These are phyloP conservation scores for Drosophila incognita DNA, from an alignment of 2,888 invertebrate species.

Conservation along the genomic window DNA sequence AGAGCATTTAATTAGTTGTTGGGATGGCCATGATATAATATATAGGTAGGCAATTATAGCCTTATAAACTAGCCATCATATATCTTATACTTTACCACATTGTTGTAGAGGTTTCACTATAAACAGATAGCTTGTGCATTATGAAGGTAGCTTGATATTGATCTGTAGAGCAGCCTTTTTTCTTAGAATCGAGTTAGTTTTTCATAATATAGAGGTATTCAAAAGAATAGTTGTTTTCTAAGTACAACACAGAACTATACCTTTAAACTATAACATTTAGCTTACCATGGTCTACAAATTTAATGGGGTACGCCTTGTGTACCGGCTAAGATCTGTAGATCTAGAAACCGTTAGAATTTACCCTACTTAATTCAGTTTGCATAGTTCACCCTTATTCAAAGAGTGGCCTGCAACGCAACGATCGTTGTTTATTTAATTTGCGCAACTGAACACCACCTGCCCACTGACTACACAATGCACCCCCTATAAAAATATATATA, in stretches of 20 bases:
- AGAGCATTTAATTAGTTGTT: not conserved
- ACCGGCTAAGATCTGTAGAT: not conserved
- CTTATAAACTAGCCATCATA: not conserved
- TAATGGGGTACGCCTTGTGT: not conserved
- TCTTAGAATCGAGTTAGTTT: not conserved
- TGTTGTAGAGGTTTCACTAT: not conserved
- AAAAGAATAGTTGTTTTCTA: not conserved
- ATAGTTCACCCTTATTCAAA: constrained; percentile 25
- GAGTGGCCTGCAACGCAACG: constrained; percentile 5
- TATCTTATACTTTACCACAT: not conserved
- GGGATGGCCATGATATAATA: not conserved
- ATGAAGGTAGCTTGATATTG: not conserved
- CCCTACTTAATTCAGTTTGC: constrained; percentile 7
- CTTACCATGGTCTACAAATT: not conserved
- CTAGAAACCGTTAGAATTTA: constrained; percentile 8
- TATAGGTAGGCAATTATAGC: not conserved
- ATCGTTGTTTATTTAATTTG: constrained; percentile 28
- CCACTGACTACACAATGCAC: constrained; percentile 16
- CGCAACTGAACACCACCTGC: constrained; percentile 48
- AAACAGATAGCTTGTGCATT: not conserved
- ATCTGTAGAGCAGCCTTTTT: not conserved
- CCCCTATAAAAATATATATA: not conserved
- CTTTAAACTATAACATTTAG: not conserved
- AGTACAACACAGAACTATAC: not conserved
- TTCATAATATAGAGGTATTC: not conserved